Evolutionary conservation across 2,888 invertebrate genomes (phyloP), one percentile per base, ranked within the genome.

Genomic region (Tetheella fluctuosa): DNA sequence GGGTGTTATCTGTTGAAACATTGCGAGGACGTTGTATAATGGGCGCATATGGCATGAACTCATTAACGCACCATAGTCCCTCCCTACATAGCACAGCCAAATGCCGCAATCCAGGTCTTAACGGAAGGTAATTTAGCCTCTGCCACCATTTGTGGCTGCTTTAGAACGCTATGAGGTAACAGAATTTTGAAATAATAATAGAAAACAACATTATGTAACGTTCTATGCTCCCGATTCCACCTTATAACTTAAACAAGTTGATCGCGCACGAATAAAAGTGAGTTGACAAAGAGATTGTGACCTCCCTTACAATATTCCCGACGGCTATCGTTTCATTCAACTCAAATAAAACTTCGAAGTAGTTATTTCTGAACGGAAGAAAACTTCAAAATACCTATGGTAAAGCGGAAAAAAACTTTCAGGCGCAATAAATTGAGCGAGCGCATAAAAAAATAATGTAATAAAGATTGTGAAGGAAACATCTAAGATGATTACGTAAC

Each of bases 61-160:
- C 84, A 86, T 87, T 88, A 86, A 80, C 84, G 80, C 78, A 71
- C 75, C 72, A 73, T 77, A 76, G 72, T 75, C 70, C 75, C 78
- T 73, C 73, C 75, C 79, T 73, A 75, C 71, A 73, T 67, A 74
- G 67, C 77, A 72, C 71, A 80, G 74, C 82, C 81, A 81, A 82
- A 80, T 80, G 80, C 79, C 78, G 77, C 84, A 83, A 87, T 86
- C 85, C 88, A 86, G 86, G 88, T 88, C 85, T 86, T 85, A 87
- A 80, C 85, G 78, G 79, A 85, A 84, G 85, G 85, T 83, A 86
- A 89, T 89, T 88, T 83, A 83, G 76, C 84, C 82, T 80, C 77
- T 80, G 81, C 74, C 71, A 64, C 76, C 79, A 78, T 83, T 80
- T 82, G 81, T 75, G 81, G 80, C 68, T 68, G 68, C 67, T 63